A percentile compares a stretch with the other conserved stretches of the same genome.
These are phyloP conservation scores for Perccottus glenii DNA, from an alignment of 2,113 vertebrate genomes.

Conservation along the genomic window DNA sequence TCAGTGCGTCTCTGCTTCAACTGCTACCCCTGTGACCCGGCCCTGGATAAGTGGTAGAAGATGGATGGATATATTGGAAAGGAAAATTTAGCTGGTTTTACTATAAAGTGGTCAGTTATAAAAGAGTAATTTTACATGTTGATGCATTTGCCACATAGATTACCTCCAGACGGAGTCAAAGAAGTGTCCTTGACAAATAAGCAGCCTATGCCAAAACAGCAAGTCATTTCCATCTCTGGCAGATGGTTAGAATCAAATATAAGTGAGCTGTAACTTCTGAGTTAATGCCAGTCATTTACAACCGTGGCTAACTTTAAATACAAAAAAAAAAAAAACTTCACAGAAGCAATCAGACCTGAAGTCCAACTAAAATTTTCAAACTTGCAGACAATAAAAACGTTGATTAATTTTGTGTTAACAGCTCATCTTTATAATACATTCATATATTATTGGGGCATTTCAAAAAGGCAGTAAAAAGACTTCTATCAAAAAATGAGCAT, in stretches of 20 bases:
- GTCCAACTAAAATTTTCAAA: background rate
- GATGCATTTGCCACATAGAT: background rate
- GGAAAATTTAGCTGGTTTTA: no score
- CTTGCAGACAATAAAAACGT: background rate
- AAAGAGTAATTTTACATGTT: background rate
- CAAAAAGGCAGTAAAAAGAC: background rate
- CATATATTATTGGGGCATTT: background rate
- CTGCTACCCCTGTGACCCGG: no score
- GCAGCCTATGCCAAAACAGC: conserved; percentile 7
- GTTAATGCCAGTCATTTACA: background rate
- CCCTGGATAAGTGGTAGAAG: no score
- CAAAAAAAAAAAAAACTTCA: background rate
- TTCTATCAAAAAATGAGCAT: background rate
- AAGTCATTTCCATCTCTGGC: background rate
- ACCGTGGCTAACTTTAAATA: conserved; percentile 4
- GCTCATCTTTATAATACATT: background rate
- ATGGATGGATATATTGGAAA: no score
- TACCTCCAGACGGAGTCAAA: conserved; percentile 3
- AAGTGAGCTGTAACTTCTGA: conserved; percentile 5
- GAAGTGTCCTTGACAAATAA: conserved; percentile 8
- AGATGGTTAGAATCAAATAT: conserved; percentile 3
- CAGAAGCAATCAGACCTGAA: background rate
- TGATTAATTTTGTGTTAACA: conserved; percentile 8
- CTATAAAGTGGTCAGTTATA: no score
- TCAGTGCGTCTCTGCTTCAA: no score